Evolutionary conservation across 2,797 vertebrate species (phyloP), one percentile per base, ranked within the genome.

Genomic region (Enteromius mattozi): DNA sequence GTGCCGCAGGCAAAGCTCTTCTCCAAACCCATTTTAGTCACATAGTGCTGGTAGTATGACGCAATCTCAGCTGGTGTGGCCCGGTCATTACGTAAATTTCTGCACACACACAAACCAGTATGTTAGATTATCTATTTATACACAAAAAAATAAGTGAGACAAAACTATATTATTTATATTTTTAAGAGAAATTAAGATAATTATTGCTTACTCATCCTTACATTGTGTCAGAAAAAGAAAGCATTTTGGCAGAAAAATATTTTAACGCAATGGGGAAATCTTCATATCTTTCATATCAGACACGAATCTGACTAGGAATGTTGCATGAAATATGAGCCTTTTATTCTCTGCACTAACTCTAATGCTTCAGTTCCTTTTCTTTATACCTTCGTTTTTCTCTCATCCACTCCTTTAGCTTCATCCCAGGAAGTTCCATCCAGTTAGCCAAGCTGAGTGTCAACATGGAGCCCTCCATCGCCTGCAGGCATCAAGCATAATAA

Each of bases 401-500:
- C 89, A 96, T 92, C 95, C 95, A 96, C 77, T 96, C 95, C 86
- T 96, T 96, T 83, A 96, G 92, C 68, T 95, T 95, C 70, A 96
- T 91, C 49, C 94, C 95, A 0, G 95, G 95, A 4, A 96, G 94
- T 80, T 96, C 95, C 95, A 96, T 96, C 95, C 95, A 96, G 91
- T 95, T 95, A 0, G 95, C 95, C 80, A 96, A 90, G 76, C 95
- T 96, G 68, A 96, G 92, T 0, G 95, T 96, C 1, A 96, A 89
- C 95, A 96, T 95, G 70, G 95, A 96, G 49, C 95, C 95, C 88
- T 96, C 95, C 95, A 96, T 96, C 0, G 94, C 93, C 95, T 96
- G 90, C 0, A 76, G 51, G 40, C 5, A 49, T 13, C 45, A 85
- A 63, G 16, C 40, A 84, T 9, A 83, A 81, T 10, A 78, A 61